These are phyloP conservation scores for Motacilla alba DNA, from an alignment of 2,113 vertebrate species.

Conservation along the genomic window DNA sequence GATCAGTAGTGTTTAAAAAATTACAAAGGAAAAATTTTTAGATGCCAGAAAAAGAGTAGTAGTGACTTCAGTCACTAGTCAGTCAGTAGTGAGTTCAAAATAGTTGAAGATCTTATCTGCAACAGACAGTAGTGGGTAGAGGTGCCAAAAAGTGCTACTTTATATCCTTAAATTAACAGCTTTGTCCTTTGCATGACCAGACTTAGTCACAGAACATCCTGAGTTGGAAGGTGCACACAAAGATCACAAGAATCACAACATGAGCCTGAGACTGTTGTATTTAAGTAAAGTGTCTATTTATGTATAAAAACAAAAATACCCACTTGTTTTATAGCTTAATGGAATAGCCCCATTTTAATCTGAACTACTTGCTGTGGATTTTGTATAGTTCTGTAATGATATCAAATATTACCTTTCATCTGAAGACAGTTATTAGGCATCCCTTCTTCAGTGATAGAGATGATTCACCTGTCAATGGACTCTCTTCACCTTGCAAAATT, in stretches of 20 bases:
- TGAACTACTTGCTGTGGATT: background rate
- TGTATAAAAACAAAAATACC: accelerated
- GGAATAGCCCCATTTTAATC: background rate
- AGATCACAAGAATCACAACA: background rate
- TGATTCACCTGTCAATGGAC: background rate
- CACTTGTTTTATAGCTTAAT: background rate
- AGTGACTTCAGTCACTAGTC: too few species aligned
- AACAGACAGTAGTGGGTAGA: background rate
- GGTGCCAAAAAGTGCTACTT: background rate
- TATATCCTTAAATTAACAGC: background rate
- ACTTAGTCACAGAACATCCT: background rate
- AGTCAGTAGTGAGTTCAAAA: background rate
- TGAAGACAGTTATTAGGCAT: background rate
- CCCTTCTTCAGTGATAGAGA: background rate
- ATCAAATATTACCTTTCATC: background rate
- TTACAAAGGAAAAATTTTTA: background rate
- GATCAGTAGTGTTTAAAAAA: background rate
- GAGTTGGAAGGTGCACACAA: background rate
- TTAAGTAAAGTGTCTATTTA: background rate
- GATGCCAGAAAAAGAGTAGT: background rate
- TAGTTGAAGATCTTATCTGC: background rate
- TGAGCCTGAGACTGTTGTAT: background rate
- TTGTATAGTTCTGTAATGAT: background rate
- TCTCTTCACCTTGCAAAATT: background rate
- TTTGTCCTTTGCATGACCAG: background rate